These are phyloP conservation scores for Channa argus DNA, from an alignment of 2,113 vertebrate genomes.

Conservation along the genomic window DNA sequence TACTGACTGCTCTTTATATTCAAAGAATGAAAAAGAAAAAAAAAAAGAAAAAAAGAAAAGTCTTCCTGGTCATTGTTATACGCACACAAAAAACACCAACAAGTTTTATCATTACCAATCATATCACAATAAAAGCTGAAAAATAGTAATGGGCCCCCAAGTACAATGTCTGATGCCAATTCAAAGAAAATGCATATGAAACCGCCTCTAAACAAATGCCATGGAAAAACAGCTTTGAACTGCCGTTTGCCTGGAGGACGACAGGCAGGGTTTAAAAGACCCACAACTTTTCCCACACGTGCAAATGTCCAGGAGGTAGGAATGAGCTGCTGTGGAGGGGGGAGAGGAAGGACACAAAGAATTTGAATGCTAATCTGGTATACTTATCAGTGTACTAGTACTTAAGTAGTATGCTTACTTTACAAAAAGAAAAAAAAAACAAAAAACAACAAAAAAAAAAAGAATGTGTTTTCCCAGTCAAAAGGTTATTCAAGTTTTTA, in stretches of 20 bases:
- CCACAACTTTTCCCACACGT: conserved; percentile 77
- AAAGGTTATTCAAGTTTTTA: not conserved
- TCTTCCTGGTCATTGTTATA: not conserved
- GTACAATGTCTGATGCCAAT: conserved; percentile 30
- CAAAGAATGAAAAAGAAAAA: not conserved
- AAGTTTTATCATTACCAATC: conserved; percentile 35
- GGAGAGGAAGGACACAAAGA: conserved; percentile 27
- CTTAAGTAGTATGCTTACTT: conserved; percentile 27
- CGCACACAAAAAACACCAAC: not conserved
- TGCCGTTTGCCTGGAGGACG: conserved; percentile 79
- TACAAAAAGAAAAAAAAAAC: not conserved
- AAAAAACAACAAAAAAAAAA: not conserved
- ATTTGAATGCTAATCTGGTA: conserved; percentile 40
- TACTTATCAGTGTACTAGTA: conserved; percentile 14
- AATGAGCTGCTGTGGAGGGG: conserved; percentile 53
- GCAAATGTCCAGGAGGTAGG: conserved; percentile 79
- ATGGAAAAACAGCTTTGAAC: conserved; percentile 75
- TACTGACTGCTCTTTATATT: conserved; percentile 13
- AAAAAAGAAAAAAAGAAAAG: conserved; percentile 3
- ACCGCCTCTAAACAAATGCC: conserved; percentile 52
- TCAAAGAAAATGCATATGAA: conserved; percentile 42
- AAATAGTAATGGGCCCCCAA: conserved; percentile 5
- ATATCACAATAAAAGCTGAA: conserved; percentile 40
- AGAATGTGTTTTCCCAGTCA: not conserved
- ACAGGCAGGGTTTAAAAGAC: conserved; percentile 62